phyloP scores from a whole-genome alignment of 2,113 vertebrate species.

The Psittacus erithacus region DNA sequence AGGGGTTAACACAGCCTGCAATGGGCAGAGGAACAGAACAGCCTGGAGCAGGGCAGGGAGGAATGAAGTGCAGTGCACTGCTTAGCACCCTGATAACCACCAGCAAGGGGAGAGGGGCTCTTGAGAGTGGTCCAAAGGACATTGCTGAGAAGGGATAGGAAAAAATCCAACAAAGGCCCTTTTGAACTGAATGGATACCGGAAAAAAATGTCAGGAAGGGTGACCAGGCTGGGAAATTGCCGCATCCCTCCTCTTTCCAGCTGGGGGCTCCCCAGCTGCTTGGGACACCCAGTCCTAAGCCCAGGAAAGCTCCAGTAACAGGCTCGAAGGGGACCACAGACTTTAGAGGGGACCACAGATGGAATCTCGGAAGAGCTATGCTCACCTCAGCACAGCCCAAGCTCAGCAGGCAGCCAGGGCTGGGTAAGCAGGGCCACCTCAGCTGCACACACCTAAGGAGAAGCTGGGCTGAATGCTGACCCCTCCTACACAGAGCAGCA shows the following conservation, averaged over 20 bases:
- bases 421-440: background rate
- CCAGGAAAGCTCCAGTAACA: background rate
- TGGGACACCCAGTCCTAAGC: background rate
- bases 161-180: background rate
- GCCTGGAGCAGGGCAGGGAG: background rate
- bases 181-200: background rate
- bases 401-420: background rate
- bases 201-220: background rate
- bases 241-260: background rate
- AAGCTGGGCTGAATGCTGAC: background rate
- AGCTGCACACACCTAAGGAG: rapidly evolving
- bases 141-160: background rate
- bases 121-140: background rate
- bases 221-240: background rate
- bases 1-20: background rate
- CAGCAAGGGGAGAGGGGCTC: too few relatives aligned
- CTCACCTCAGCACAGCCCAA: background rate
- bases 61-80: background rate
- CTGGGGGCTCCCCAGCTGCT: background rate
- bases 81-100: rapidly evolving
- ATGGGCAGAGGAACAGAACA: too few relatives aligned
- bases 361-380: background rate
- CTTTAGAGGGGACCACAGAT: background rate
- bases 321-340: background rate
- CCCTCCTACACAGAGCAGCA: background rate